Evolutionary conservation across 2,888 invertebrate species (phyloP), one percentile per base, ranked within the genome.

Genomic region (Eupeodes luniger): DNA sequence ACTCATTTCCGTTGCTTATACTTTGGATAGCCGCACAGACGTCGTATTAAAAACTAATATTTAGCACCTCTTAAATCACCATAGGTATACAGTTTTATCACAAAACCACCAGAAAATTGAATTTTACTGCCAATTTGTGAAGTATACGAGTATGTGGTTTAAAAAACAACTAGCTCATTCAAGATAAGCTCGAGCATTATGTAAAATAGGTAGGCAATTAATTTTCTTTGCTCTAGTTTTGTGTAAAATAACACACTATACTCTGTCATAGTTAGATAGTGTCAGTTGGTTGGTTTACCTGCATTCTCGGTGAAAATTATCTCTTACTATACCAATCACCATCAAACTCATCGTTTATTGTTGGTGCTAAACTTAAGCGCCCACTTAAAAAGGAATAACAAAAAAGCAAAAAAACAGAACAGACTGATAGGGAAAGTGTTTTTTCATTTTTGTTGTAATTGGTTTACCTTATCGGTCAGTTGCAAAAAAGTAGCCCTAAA

Each of bases 211-310:
- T 90, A 91, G 90, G 87, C 91, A 93, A 92, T 92, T 92, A 92
- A 91, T 93, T 92, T 92, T 93, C 92, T 92, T 90, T 92, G 92
- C 92, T 92, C 92, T 90, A 92, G 91, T 92, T 92, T 81, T 55
- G 4, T 27, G n/a, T 16, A n/a, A 53, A 74, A 27, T 44, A 51
- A 55, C 77, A 67, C 34, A 53, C 53, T 36, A 69, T 34, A 40
- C 44, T 19, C 19, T 7, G 44, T 44, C 16, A 27, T 19, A 7
- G 44, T 44, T 16, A 64, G 66, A 77, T 79, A 88, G 62, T 75
- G 76, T 67, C 72, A 81, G 59, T 81, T 83, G 55, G 19, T 34
- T 14, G 19, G 76, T 77, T 27, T 72, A 81, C 88, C 85, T 78
- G 88, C 85, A 88, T 88, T 64, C 47, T 70, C 9, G 55, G 81